Conservation (phyloP, 2,113 vertebrate species). For the Oxyruncus cristatus region DNA sequence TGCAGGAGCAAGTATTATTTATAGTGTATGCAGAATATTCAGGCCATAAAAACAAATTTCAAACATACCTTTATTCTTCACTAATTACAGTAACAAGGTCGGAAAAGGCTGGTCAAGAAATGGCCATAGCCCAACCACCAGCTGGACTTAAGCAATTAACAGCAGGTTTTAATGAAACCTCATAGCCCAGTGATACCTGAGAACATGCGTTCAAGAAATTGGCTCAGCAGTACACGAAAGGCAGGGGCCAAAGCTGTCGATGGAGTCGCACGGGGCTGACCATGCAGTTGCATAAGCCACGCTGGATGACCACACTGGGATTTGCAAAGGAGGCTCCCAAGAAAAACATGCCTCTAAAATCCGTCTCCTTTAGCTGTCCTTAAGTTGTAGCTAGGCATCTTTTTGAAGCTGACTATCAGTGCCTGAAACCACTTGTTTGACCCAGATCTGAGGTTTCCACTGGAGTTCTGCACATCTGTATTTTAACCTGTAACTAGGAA, state of each 20-base stretch:
- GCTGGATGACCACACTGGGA: accelerated
- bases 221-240: not conserved
- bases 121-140: not conserved
- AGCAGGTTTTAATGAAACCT: not conserved
- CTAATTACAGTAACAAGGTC: conserved; percentile 24
- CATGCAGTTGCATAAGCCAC: not conserved
- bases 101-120: not conserved
- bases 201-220: not conserved
- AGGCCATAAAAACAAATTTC: conserved; percentile 14
- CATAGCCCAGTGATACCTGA: not conserved
- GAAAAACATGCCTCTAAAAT: accelerated
- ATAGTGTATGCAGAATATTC: not conserved
- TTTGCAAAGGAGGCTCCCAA: not conserved
- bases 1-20: not conserved
- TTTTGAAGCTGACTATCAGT: not conserved
- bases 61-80: conserved; percentile 1
- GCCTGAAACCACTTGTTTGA: not conserved
- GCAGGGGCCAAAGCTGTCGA: not conserved
- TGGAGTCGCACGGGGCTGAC: not conserved
- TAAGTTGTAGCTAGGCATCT: not conserved
- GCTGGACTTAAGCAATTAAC: not conserved
- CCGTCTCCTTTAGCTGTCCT: not conserved
- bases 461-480: not conserved
- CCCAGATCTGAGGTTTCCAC: not conserved
- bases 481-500: not conserved